Evolutionary conservation across 2,113 vertebrate genomes (phyloP).

Genomic region (Cricetomys ansorgei): DNA sequence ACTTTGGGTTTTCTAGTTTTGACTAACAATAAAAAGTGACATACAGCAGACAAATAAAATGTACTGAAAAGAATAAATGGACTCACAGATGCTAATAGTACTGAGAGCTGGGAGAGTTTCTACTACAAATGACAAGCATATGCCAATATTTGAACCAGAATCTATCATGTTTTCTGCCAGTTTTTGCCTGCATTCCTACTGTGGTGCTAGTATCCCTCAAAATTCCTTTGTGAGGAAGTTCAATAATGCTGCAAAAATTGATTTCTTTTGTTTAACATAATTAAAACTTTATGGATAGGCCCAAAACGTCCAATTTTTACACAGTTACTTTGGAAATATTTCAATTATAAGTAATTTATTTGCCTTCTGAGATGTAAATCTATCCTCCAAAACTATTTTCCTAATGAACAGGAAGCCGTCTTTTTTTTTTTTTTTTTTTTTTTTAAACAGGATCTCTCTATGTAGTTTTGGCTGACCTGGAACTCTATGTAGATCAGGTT

Average conservation of each 20-base stretch:
- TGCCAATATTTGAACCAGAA: background rate
- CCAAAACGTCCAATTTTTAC: background rate
- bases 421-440: background rate
- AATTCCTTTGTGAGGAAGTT: background rate
- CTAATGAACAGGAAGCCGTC: background rate
- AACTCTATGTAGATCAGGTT: background rate
- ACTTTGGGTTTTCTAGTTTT: background rate
- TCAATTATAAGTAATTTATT: background rate
- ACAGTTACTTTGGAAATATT: background rate
- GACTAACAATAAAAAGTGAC: background rate
- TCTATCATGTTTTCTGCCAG: background rate
- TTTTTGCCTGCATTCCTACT: fast-evolving
- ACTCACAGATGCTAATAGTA: background rate
- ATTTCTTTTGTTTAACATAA: background rate
- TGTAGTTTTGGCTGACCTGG: background rate
- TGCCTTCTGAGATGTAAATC: background rate
- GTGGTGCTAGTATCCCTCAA: fast-evolving
- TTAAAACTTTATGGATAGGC: background rate
- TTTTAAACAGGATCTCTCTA: background rate
- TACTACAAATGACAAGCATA: background rate
- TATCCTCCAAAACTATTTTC: background rate
- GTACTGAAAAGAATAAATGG: background rate
- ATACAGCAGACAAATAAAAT: background rate
- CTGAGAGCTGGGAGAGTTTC: background rate
- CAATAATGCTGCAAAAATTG: background rate